These are phyloP conservation scores for Cyclina sinensis DNA, from an alignment of 1,140 invertebrate species.

Conservation along the genomic window DNA sequence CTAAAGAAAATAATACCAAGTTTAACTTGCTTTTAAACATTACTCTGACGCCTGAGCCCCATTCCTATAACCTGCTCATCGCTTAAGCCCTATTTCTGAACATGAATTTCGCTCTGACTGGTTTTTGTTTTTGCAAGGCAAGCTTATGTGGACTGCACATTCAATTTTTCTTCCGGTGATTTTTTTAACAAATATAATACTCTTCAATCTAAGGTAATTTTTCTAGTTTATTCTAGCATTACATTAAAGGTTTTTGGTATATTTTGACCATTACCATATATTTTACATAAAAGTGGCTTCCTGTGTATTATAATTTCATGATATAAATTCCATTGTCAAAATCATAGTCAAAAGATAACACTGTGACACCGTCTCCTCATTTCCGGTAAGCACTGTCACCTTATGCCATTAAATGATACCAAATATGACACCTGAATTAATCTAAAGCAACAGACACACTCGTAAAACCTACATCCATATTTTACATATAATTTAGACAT, in stretches of 20 bases:
- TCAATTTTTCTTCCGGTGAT: too few species aligned
- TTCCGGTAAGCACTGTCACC: slow-evolving; percentile 34
- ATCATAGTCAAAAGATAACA: slow-evolving; percentile 6
- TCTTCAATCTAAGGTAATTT: too few species aligned
- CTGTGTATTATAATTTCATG: slow-evolving; percentile 6
- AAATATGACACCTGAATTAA: slow-evolving; percentile 30
- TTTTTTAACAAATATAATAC: too few species aligned
- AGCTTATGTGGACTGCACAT: too few species aligned
- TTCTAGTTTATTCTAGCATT: too few species aligned
- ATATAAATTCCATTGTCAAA: slow-evolving; percentile 15
- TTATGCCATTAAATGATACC: slow-evolving; percentile 4
- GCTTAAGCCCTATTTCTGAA: too few species aligned
- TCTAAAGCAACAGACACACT: background rate
- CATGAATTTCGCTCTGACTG: too few species aligned
- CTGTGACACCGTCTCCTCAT: slow-evolving; percentile 26
- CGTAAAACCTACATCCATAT: slow-evolving; percentile 34
- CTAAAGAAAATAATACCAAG: too few species aligned
- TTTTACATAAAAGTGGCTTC: slow-evolving; percentile 17
- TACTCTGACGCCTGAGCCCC: too few species aligned
- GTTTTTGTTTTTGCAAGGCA: too few species aligned
- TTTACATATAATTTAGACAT: slow-evolving; percentile 17
- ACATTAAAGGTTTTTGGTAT: slow-evolving; percentile 6
- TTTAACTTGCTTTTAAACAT: too few species aligned
- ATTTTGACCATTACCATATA: slow-evolving; percentile 12
- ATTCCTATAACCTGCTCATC: too few species aligned